Conservation (phyloP, 2,888 invertebrate genomes). For the Torymus aiolomorphi region DNA sequence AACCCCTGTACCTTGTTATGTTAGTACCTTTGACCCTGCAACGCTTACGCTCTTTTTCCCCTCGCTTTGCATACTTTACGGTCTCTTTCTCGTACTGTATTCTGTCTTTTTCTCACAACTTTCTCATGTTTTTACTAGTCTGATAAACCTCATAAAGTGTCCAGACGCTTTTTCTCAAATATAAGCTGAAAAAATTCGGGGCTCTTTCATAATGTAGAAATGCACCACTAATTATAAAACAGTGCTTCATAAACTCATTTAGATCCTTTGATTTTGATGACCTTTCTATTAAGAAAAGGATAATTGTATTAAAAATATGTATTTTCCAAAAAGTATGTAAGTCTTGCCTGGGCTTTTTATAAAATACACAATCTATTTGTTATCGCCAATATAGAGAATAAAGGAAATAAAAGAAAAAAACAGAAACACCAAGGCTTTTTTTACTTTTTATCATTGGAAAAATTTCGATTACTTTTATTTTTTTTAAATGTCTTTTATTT, state of each 20-base stretch:
- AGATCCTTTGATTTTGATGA: no score
- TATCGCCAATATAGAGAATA: no score
- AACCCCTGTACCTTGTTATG: conserved; percentile 62
- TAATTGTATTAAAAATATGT: no score
- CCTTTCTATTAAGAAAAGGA: no score
- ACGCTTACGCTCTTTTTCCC: conserved; percentile 26
- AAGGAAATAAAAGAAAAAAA: no score
- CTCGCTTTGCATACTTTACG: conserved; percentile 51
- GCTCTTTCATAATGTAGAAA: conserved; percentile 25
- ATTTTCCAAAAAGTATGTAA: no score
- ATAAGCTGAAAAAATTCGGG: conserved; percentile 24
- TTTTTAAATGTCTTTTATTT: conserved; percentile 32
- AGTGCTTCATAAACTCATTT: no score
- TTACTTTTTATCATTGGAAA: neutral
- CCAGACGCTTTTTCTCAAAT: conserved; percentile 46
- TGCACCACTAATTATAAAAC: neutral
- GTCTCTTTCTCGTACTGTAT: conserved; percentile 52
- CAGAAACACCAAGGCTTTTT: no score
- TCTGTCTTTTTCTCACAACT: conserved; percentile 34
- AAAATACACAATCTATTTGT: no score
- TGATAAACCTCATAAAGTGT: conserved; percentile 49
- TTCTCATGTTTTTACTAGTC: conserved; percentile 51
- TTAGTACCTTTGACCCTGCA: conserved; percentile 51
- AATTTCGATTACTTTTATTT: conserved; percentile 23
- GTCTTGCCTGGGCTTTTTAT: no score